Conservation (phyloP, 2,888 invertebrate genomes). For the Drosophila demipolita region DNA sequence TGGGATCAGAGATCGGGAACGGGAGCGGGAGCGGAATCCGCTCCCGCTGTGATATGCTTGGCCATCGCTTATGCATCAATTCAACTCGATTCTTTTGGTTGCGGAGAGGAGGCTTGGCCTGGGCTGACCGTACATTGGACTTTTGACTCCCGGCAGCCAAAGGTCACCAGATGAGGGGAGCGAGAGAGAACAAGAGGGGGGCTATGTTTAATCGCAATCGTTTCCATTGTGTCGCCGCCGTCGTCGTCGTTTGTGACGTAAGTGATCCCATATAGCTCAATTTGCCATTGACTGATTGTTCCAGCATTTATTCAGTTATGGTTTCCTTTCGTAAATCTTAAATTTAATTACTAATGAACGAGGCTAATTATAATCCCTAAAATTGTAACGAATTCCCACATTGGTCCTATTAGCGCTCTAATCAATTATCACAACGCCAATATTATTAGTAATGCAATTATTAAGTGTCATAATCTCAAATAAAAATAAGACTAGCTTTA, state of each 20-base stretch:
- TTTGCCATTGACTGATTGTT: slow-evolving; percentile 37
- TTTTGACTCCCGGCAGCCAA: slow-evolving; percentile 24
- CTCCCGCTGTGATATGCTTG: slow-evolving; percentile 35
- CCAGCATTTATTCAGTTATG: neutral
- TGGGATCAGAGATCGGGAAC: slow-evolving; percentile 49
- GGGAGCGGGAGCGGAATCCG: slow-evolving; percentile 3
- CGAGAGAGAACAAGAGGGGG: neutral
- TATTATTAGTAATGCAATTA: neutral
- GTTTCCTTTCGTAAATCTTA: neutral
- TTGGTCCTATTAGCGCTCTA: too few species aligned
- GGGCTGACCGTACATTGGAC: slow-evolving; percentile 30
- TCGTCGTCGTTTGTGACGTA: slow-evolving; percentile 17
- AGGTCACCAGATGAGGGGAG: neutral
- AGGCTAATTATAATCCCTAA: neutral
- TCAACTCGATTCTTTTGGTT: slow-evolving; percentile 4
- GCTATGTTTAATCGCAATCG: slow-evolving; percentile 1
- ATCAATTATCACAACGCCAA: neutral
- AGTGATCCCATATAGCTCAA: slow-evolving; percentile 21
- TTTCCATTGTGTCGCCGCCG: neutral
- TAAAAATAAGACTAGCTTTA: neutral
- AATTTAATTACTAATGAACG: neutral
- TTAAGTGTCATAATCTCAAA: neutral
- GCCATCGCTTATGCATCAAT: slow-evolving; percentile 13
- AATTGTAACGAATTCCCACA: neutral
- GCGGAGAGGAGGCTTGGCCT: slow-evolving; percentile 46